Percentiles rank a stretch among this genome's conserved stretches.
Conservation (phyloP, 1,140 invertebrate species). For the Tetranychus urticae region DNA sequence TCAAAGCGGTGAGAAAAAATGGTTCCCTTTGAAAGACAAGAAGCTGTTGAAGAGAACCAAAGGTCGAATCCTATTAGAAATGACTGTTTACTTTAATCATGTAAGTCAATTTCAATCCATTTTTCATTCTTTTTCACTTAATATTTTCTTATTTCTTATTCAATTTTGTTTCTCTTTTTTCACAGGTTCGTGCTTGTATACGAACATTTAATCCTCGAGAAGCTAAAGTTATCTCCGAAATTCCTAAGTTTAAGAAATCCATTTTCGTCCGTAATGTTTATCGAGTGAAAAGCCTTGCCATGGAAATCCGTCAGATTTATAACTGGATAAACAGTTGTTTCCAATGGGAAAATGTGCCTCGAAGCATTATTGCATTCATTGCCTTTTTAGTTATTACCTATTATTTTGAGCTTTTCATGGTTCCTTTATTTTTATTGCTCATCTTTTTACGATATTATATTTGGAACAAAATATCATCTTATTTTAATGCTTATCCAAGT, state of each 20-base stretch:
- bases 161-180: not conserved
- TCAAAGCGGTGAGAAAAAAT: constrained; percentile 67
- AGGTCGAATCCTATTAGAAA: constrained; percentile 78
- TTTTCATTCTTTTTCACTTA: not conserved
- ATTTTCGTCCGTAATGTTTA: constrained; percentile 75
- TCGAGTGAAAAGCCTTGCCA: constrained; percentile 63
- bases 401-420: constrained; percentile 66
- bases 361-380: constrained; percentile 61
- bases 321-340: constrained; percentile 87
- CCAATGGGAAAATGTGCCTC: constrained; percentile 80
- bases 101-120: constrained; percentile 24
- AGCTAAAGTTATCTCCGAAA: constrained; percentile 76
- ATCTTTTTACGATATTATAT: constrained; percentile 42
- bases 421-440: constrained; percentile 45
- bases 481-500: not conserved
- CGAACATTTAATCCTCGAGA: constrained; percentile 84
- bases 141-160: not conserved
- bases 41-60: constrained; percentile 67
- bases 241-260: constrained; percentile 82
- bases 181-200: constrained; percentile 53
- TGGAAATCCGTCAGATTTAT: constrained; percentile 63
- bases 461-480: not conserved
- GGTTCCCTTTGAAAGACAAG: constrained; percentile 91
- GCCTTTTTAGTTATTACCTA: constrained; percentile 55
- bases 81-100: constrained; percentile 76